A percentile compares a stretch with the other conserved stretches of the same genome.
Conservation (phyloP, 1,140 invertebrate genomes). For the Paracyclopina nana region DNA sequence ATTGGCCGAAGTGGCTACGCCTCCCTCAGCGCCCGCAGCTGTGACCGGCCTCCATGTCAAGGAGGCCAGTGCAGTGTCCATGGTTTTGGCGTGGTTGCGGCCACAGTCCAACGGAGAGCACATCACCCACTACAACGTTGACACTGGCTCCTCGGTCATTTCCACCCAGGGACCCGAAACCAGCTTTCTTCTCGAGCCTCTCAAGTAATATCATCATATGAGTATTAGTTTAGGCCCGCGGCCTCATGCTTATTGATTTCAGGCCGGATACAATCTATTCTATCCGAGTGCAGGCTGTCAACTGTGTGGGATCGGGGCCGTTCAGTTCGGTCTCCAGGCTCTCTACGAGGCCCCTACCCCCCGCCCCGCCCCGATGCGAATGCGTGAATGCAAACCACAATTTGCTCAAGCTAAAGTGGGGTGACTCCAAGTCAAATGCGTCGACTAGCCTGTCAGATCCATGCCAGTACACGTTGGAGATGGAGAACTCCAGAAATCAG, state of each 20-base stretch:
- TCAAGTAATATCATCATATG: slow-evolving; percentile 15
- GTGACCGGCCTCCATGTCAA: slow-evolving; percentile 35
- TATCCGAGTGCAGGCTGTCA: slow-evolving; percentile 55
- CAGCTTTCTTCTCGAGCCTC: background rate
- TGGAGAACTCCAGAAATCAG: slow-evolving; percentile 39
- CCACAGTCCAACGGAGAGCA: slow-evolving; percentile 46
- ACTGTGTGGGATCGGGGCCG: slow-evolving; percentile 52
- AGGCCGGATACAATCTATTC: slow-evolving; percentile 25
- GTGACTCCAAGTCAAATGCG: slow-evolving; percentile 35
- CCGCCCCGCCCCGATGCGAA: slow-evolving; percentile 47
- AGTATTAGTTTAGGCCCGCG: background rate
- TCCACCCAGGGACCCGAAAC: background rate
- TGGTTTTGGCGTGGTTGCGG: slow-evolving; percentile 46
- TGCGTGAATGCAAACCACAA: slow-evolving; percentile 49
- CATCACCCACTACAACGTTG: slow-evolving; percentile 52
- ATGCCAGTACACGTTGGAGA: slow-evolving; percentile 54
- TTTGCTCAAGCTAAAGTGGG: slow-evolving; percentile 65
- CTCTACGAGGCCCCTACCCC: slow-evolving; percentile 49
- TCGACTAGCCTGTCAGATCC: slow-evolving; percentile 32
- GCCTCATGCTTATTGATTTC: too few relatives aligned
- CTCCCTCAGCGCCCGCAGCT: slow-evolving; percentile 47
- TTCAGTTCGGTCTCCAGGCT: slow-evolving; percentile 47
- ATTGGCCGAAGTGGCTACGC: slow-evolving; percentile 38
- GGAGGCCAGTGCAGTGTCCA: slow-evolving; percentile 39
- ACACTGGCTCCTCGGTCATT: slow-evolving; percentile 23